These are phyloP conservation scores for Diaprepes abbreviatus DNA, from an alignment of 2,888 invertebrate species.

Conservation along the genomic window DNA sequence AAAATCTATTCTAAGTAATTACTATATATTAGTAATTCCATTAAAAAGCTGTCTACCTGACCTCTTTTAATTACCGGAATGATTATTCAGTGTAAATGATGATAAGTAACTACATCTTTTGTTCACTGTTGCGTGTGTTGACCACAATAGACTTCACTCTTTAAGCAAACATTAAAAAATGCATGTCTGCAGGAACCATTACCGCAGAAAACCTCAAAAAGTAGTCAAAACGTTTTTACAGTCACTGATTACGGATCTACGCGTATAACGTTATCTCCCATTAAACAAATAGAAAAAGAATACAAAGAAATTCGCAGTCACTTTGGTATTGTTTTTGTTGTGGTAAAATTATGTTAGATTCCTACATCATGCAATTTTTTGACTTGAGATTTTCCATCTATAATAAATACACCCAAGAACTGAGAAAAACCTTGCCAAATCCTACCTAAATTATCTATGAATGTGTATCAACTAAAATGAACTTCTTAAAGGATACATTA, in stretches of 20 bases:
- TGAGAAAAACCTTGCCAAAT: no score
- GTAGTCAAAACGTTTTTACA: conserved; percentile 30
- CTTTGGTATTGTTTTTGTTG: conserved; percentile 1
- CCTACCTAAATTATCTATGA: no score
- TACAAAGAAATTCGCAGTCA: background rate
- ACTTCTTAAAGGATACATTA: no score
- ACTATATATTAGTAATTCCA: no score
- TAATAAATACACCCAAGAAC: no score
- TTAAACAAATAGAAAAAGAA: conserved; percentile 3
- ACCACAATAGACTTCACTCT: background rate
- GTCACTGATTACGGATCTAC: conserved; percentile 27
- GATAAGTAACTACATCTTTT: background rate
- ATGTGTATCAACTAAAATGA: no score
- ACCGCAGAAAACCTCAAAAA: conserved; percentile 16
- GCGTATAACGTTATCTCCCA: background rate
- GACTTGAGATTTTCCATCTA: no score
- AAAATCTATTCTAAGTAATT: no score
- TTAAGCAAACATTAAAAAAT: conserved; percentile 12
- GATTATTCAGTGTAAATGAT: background rate
- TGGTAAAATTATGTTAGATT: background rate
- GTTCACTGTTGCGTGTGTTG: conserved; percentile 1
- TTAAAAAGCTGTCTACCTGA: no score
- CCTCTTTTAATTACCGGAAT: background rate
- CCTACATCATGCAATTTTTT: no score
- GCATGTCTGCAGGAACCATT: background rate